phyloP scores from a whole-genome alignment of 2,797 vertebrate genomes.

The Myotis myotis region DNA sequence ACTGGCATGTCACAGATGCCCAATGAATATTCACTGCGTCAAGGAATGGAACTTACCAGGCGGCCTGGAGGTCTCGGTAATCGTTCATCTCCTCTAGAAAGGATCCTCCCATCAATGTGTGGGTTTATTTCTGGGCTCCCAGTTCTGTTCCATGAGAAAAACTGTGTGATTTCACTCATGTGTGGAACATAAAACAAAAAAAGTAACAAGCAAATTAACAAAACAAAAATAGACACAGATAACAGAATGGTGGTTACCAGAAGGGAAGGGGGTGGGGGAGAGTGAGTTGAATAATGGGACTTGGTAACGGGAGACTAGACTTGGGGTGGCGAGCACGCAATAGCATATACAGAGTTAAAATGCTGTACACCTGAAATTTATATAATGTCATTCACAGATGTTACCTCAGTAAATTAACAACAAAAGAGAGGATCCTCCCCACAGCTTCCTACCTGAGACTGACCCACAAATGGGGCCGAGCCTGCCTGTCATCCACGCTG shows the following conservation, averaged over 20 bases:
- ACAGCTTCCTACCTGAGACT: neutral
- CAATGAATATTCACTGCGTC: neutral
- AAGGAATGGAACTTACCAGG: constrained; percentile 34
- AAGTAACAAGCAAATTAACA: neutral
- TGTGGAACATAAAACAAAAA: neutral
- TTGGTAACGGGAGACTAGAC: neutral
- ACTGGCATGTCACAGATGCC: neutral
- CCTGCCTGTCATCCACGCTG: neutral
- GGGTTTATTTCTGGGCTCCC: neutral
- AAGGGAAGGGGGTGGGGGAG: no score
- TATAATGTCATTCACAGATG: neutral
- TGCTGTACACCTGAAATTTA: neutral
- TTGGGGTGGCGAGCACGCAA: neutral
- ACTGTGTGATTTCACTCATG: neutral
- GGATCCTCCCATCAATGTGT: neutral
- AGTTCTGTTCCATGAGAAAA: neutral
- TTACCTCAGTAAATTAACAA: neutral
- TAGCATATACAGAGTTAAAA: neutral
- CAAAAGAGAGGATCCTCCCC: neutral
- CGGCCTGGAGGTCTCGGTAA: neutral
- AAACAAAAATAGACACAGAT: neutral
- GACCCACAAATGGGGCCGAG: neutral
- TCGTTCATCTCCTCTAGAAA: constrained; percentile 41
- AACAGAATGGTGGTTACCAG: neutral
- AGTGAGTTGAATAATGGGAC: no score